These are phyloP conservation scores for Moxostoma hubbsi DNA, from an alignment of 2,797 vertebrate species.

Conservation along the genomic window DNA sequence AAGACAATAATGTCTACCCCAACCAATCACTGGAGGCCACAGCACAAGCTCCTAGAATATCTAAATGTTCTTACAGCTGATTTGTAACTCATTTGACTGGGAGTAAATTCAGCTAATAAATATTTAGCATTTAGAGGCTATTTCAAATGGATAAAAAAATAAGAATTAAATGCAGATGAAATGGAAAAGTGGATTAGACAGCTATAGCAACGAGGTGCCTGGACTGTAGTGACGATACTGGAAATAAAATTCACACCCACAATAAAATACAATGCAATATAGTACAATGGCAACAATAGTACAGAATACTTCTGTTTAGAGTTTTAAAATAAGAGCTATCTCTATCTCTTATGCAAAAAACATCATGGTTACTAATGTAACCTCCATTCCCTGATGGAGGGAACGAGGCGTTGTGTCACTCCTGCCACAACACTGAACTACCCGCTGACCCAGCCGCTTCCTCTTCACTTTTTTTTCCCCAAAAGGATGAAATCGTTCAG, in stretches of 20 bases:
- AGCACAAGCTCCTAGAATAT: constrained; percentile 61
- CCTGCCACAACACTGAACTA: too few species aligned
- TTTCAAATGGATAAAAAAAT: constrained; percentile 61
- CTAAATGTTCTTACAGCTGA: constrained; percentile 75
- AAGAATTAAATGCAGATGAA: constrained; percentile 55
- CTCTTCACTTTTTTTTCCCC: too few species aligned
- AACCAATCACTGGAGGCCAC: constrained; percentile 72
- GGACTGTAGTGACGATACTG: constrained; percentile 3
- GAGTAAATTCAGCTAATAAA: constrained; percentile 74
- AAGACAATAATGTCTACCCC: constrained; percentile 76
- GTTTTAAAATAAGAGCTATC: neutral
- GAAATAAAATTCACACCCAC: constrained; percentile 2
- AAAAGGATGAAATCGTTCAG: too few species aligned
- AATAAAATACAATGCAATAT: neutral
- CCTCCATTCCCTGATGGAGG: too few species aligned
- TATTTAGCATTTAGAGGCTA: constrained; percentile 65
- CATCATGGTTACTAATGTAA: too few species aligned
- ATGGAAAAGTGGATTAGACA: constrained; percentile 47
- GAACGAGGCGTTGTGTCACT: too few species aligned
- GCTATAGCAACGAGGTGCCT: constrained; percentile 17
- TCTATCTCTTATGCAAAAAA: too few species aligned
- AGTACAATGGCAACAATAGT: neutral
- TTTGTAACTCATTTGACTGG: constrained; percentile 72
- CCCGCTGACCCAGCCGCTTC: too few species aligned
- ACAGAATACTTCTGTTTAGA: neutral